These are phyloP conservation scores for Formica exsecta DNA, from an alignment of 1,140 invertebrate species.

Conservation along the genomic window DNA sequence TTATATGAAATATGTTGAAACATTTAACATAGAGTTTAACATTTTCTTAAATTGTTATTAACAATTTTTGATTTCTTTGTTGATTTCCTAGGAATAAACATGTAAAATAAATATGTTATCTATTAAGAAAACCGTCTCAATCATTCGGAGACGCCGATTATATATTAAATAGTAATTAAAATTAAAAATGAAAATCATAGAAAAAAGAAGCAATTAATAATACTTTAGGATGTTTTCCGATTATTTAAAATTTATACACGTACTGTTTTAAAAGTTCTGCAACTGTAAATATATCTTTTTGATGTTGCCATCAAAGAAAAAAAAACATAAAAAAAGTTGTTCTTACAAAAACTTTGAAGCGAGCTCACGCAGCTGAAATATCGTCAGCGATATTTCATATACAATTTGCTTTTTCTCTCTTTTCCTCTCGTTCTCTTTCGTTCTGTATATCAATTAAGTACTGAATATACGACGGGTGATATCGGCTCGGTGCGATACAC, in stretches of 20 bases:
- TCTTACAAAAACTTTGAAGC: neutral
- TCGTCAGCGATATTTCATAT: neutral
- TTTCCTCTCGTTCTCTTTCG: neutral
- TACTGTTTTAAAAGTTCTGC: neutral
- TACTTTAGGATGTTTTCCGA: neutral
- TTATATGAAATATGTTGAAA: no score
- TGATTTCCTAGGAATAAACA: no score
- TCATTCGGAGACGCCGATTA: neutral
- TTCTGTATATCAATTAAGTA: conserved; percentile 31
- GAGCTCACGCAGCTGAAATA: neutral
- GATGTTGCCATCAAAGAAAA: neutral
- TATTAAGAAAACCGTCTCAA: no score
- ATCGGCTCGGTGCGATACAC: neutral
- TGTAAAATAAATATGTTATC: no score
- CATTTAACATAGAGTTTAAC: no score
- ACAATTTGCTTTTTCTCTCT: neutral
- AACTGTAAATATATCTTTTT: conserved; percentile 10
- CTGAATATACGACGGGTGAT: neutral
- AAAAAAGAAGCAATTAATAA: neutral
- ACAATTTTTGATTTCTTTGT: no score
- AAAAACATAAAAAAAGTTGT: neutral
- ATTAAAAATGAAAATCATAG: neutral
- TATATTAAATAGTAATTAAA: neutral
- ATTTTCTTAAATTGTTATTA: no score
- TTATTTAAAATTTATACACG: neutral